Evolutionary conservation across 2,113 vertebrate genomes (phyloP).

Genomic region (Tursiops truncatus): DNA sequence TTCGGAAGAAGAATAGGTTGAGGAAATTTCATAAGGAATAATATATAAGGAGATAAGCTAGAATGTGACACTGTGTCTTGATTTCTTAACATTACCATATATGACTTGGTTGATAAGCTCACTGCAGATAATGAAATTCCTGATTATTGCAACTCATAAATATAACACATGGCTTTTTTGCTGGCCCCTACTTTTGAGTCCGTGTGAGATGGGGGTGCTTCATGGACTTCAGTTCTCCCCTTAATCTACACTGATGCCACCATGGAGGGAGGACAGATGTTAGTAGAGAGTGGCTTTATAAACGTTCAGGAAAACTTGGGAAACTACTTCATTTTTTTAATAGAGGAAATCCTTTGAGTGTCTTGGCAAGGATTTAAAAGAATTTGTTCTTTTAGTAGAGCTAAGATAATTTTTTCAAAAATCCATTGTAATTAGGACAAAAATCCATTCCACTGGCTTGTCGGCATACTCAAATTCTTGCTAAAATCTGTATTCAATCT

Average conservation of each 20-base stretch:
- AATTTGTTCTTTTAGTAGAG: background rate
- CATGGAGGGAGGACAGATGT: background rate
- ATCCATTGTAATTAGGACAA: background rate
- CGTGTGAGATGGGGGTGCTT: background rate
- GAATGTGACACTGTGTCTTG: background rate
- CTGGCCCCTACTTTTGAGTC: background rate
- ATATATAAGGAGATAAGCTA: background rate
- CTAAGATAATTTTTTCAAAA: background rate
- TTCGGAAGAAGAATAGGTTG: background rate
- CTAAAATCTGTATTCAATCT: background rate
- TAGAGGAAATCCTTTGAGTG: background rate
- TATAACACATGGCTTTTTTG: background rate
- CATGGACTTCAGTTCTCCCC: background rate
- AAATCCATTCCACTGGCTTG: background rate
- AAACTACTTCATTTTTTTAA: background rate
- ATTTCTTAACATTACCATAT: background rate
- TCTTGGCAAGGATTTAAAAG: background rate
- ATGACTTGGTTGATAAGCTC: background rate
- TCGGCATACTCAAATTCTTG: background rate
- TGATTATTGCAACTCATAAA: background rate
- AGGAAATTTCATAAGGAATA: background rate
- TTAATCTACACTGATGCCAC: background rate
- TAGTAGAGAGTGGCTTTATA: background rate
- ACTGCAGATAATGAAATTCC: background rate
- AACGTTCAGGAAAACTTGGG: background rate